phyloP scores from a whole-genome alignment of 2,888 invertebrate genomes.

The Neria commutata region DNA sequence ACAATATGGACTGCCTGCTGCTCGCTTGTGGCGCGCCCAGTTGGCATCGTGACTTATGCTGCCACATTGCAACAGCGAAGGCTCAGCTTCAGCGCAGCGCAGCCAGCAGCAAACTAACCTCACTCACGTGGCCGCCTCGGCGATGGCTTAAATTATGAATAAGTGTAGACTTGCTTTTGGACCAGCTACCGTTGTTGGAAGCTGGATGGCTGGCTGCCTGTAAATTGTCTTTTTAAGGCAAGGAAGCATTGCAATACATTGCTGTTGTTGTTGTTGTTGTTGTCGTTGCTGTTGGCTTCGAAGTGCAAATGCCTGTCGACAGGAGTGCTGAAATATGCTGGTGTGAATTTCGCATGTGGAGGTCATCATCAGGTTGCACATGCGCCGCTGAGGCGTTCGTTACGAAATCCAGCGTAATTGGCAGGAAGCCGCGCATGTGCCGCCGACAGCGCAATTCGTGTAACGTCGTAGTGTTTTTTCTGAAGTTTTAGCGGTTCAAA shows the following conservation, averaged over 20 bases:
- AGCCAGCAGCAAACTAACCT: background rate
- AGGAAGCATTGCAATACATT: background rate
- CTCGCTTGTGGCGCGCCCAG: background rate
- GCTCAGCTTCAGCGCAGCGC: slow-evolving; percentile 1
- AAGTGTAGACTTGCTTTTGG: slow-evolving; percentile 2
- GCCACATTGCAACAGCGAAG: background rate
- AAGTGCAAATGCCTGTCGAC: slow-evolving; percentile 1
- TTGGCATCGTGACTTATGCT: background rate
- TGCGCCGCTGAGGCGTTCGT: too few species aligned
- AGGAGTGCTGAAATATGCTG: background rate
- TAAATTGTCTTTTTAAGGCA: too few species aligned
- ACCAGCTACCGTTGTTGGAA: background rate
- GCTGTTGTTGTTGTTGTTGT: background rate
- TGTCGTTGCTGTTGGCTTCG: background rate
- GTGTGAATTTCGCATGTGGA: slow-evolving; percentile 4
- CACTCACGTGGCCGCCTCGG: slow-evolving; percentile 4
- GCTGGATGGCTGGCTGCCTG: too few species aligned
- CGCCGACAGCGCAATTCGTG: too few species aligned
- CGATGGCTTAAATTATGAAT: slow-evolving; percentile 5
- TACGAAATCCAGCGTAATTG: too few species aligned
- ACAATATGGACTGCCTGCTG: too few species aligned
- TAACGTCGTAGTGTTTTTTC: too few species aligned
- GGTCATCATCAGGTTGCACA: too few species aligned
- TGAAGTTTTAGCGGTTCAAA: too few species aligned
- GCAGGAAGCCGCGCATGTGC: too few species aligned